Evolutionary conservation across 2,113 vertebrate species (phyloP), one percentile per base, ranked within the genome.

Genomic region (Coturnix japonica): DNA sequence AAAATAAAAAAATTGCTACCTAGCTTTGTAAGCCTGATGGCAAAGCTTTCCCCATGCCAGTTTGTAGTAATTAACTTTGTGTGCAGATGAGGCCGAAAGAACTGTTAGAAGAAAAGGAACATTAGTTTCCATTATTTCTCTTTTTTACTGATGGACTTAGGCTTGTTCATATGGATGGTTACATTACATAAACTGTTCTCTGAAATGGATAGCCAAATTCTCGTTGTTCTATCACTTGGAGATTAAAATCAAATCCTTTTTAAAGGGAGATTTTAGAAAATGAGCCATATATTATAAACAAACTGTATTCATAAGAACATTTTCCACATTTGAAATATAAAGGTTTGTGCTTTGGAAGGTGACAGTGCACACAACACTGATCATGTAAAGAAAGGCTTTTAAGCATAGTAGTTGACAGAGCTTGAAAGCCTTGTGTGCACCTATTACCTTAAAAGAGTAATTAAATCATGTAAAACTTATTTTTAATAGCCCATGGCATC

Each of bases 61-160:
- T 63, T 91, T 95, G 44, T 76, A 85, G 67, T 76, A 89, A 94
- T 95, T 96, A 95, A 82, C 78, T 93, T 60, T 47, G 11, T 87
- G 51, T 73, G 59, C 81, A 91, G 85, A 95, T 85, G 75, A 82
- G 51, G 51, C 90, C 91, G 95, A 77, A 91, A 94, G 67, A 64
- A 82, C 82, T 76, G 46, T 89, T 92, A 95, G 49, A 85, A 95
- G 49, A 87, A 76, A 37, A 82, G 59, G 89, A 92, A 91, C 54
- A 70, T 85, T 89, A 74, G 15, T 25, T 94, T 79, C 78, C 33
- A 83, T 86, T 94, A 86, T 94, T 94, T 90, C 41, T 70, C 33
- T 75, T 72, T 63, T 94, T 89, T 85, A 81, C 46, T 30, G 63
- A 81, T 59, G 25, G 28, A 23, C 41, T 91, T 87, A 85, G 75